These are phyloP conservation scores for Pseudoatta argentina DNA, from an alignment of 1,140 invertebrate species.

Conservation along the genomic window DNA sequence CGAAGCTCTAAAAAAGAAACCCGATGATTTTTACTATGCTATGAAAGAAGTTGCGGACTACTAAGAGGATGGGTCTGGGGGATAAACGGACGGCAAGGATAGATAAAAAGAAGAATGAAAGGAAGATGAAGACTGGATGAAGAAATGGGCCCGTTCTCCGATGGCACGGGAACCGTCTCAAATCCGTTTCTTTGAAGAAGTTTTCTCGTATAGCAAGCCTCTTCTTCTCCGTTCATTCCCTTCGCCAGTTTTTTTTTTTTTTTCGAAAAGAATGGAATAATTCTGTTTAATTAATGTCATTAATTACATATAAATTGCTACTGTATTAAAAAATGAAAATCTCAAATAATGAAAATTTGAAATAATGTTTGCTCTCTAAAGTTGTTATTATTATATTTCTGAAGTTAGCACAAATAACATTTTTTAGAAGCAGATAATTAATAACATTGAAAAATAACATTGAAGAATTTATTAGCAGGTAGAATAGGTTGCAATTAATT, in stretches of 20 bases:
- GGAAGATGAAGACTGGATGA: constrained; percentile 52
- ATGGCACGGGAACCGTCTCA: constrained; percentile 77
- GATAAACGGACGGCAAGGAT: constrained; percentile 54
- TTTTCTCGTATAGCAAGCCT: constrained; percentile 44
- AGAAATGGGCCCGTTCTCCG: constrained; percentile 59
- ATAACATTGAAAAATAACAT: background rate
- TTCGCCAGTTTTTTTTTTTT: background rate
- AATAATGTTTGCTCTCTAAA: background rate
- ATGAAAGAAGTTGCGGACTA: constrained; percentile 67
- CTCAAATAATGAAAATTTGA: background rate
- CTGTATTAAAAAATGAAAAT: background rate
- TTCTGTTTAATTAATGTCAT: background rate
- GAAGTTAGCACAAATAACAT: background rate
- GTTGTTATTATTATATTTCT: background rate
- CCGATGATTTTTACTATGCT: constrained; percentile 72
- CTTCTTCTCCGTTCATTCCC: constrained; percentile 29
- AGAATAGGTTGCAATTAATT: background rate
- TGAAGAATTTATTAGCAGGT: background rate
- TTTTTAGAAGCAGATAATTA: background rate
- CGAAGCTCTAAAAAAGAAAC: constrained; percentile 66
- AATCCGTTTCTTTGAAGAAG: constrained; percentile 75
- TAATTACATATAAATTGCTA: background rate
- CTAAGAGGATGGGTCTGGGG: constrained; percentile 47
- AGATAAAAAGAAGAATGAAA: constrained; percentile 56
- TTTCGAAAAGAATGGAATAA: constrained; percentile 20